phyloP scores from a whole-genome alignment of 2,888 invertebrate genomes.

The Drosophila sordidula region DNA sequence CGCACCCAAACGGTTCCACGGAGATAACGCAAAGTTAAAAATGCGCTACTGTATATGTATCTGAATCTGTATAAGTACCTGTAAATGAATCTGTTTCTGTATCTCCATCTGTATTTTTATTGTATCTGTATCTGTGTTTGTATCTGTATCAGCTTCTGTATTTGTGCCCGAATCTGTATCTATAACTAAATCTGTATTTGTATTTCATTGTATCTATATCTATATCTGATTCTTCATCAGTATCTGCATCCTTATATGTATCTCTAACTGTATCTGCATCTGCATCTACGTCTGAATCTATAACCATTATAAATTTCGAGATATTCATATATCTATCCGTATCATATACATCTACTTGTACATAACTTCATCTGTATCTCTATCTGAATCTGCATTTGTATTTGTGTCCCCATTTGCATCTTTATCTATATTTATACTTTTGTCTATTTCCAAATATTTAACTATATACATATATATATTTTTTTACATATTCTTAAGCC shows the following conservation, averaged over 20 bases:
- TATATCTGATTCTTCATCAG: neutral
- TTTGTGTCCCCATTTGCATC: neutral
- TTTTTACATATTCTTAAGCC: neutral
- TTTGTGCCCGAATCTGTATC: neutral
- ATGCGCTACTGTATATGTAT: neutral
- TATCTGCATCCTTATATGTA: neutral
- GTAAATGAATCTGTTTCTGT: neutral
- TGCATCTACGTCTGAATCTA: neutral
- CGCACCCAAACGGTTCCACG: neutral
- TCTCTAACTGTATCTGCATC: neutral
- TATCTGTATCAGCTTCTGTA: neutral
- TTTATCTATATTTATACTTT: neutral
- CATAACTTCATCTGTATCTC: constrained; percentile 3
- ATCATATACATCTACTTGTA: no score
- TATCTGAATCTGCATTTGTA: neutral
- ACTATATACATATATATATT: neutral
- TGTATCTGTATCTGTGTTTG: neutral
- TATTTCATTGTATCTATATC: neutral
- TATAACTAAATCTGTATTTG: neutral
- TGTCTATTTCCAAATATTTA: neutral
- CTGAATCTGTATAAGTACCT: constrained; percentile 6
- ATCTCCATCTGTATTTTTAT: neutral
- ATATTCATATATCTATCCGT: neutral
- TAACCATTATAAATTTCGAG: no score
- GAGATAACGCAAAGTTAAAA: no score